Percentiles rank a stretch among this genome's conserved stretches.
These are phyloP conservation scores for Ptychoptera contaminata DNA, from an alignment of 2,888 invertebrate genomes.

Conservation along the genomic window DNA sequence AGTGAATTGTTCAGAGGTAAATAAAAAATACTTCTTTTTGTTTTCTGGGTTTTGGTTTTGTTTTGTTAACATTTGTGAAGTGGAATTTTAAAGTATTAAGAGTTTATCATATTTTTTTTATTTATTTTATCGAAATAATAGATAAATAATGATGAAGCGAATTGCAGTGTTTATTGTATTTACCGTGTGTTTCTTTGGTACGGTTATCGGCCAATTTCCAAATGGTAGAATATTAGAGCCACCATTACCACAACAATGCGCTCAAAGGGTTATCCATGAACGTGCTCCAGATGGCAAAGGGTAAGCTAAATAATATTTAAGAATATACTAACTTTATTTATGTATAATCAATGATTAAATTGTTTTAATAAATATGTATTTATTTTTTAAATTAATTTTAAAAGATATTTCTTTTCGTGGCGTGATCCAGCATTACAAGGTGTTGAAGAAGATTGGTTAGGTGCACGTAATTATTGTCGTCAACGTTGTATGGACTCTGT, in stretches of 20 bases:
- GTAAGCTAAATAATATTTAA: too few relatives aligned
- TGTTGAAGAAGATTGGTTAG: slow-evolving; percentile 71
- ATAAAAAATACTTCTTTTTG: too few relatives aligned
- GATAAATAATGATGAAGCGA: too few relatives aligned
- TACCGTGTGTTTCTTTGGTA: slow-evolving; percentile 10
- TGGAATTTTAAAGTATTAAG: too few relatives aligned
- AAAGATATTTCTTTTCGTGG: slow-evolving; percentile 81
- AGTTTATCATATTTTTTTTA: too few relatives aligned
- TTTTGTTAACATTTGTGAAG: too few relatives aligned
- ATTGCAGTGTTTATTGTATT: too few relatives aligned
- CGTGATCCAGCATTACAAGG: slow-evolving; percentile 56
- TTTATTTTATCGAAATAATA: too few relatives aligned
- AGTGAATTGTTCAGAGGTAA: too few relatives aligned
- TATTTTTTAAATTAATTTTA: slow-evolving; percentile 16
- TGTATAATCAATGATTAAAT: not conserved
- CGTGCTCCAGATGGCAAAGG: slow-evolving; percentile 56
- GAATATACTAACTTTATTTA: not conserved
- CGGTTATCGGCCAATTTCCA: slow-evolving; percentile 47
- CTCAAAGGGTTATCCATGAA: slow-evolving; percentile 56
- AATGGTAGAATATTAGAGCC: slow-evolving; percentile 65
- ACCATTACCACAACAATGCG: slow-evolving; percentile 58
- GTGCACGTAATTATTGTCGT: slow-evolving; percentile 71
- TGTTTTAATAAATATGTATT: not conserved
- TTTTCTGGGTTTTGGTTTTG: too few relatives aligned
- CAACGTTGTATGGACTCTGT: slow-evolving; percentile 83